A percentile compares a stretch with the other conserved stretches of the same genome.
Conservation (phyloP, 2,888 invertebrate genomes). For the Lasioglossum lativentre region DNA sequence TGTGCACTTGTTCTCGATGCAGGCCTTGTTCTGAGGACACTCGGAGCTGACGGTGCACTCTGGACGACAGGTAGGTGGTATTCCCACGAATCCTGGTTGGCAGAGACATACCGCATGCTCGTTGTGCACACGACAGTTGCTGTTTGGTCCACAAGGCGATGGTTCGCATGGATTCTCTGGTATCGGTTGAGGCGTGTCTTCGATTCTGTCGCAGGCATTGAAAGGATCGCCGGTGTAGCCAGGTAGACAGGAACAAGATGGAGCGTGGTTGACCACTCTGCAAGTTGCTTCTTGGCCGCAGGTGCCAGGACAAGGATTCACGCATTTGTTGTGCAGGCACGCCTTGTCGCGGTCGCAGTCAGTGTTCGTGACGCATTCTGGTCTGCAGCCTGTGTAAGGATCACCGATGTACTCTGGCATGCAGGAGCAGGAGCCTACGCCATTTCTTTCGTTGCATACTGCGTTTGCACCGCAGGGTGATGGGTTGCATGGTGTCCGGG, state of each 20-base stretch:
- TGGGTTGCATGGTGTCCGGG: slow-evolving; percentile 91
- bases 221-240: slow-evolving; percentile 93
- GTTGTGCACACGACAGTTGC: slow-evolving; percentile 91
- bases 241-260: slow-evolving; percentile 91
- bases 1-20: slow-evolving; percentile 92
- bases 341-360: slow-evolving; percentile 92
- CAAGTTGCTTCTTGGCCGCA: slow-evolving; percentile 94
- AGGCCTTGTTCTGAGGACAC: slow-evolving; percentile 92
- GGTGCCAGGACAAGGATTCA: slow-evolving; percentile 92
- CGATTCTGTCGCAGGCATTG: slow-evolving; percentile 84
- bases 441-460: slow-evolving; percentile 92
- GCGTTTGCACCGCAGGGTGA: slow-evolving; percentile 95
- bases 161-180: slow-evolving; percentile 89
- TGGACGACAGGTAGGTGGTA: slow-evolving; percentile 92
- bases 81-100: slow-evolving; percentile 90
- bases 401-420: slow-evolving; percentile 93
- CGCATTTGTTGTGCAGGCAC: slow-evolving; percentile 94
- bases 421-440: slow-evolving; percentile 94
- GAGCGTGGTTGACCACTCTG: slow-evolving; percentile 92
- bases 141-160: slow-evolving; percentile 94
- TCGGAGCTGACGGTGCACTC: slow-evolving; percentile 94
- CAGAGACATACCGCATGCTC: slow-evolving; percentile 94
- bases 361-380: slow-evolving; percentile 93
- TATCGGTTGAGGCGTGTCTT: slow-evolving; percentile 69
- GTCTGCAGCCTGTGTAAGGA: slow-evolving; percentile 93